Base-by-base conservation (phyloP, 1,140 invertebrate genomes). In the Anadara kagoshimensis region DNA sequence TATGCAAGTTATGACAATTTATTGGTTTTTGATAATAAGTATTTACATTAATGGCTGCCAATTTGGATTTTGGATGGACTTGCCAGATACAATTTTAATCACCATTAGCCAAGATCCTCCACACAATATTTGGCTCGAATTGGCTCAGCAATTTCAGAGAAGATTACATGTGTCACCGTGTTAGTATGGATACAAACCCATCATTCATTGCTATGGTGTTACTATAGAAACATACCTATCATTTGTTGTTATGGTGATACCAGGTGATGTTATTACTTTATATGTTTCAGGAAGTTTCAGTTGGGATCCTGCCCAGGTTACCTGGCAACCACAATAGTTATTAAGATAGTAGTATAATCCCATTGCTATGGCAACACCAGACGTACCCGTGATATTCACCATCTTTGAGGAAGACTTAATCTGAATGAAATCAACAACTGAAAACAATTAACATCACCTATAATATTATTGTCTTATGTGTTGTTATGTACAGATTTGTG, bases 331-430 rank as follows among this genome's bases (percentile, higher is more conserved):
- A 83, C 95, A 95, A 72, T 92, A 94, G 80, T 94, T 92, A 83
- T 96, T 97, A 22, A 98, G 88, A 85, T 96, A 98, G 84, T 96
- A 93, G 87, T 97, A 92, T 73, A 98, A 93, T 0, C 95, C 97
- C 92, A 94, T 94, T 0, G 95, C 91, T 0, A 93, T 94, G 0
- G 94, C 93, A 0, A 97, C 93, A 0, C 96, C 96, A 57, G 92
- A 92, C 18, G 91, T 94, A 1, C 92, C 96, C 24, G 81, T 85
- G 57, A 98, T 87, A 18, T 73, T 67, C 41, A 90, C 68, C 58
- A 64, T 69, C 8, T 66, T 67, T 41, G 75, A 68, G 62, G 73
- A 66, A 41, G 77, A 77, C 11, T 75, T 67, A n/a, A 85, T 47
- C 78, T 85, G 71, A 14, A 79, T 75, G 41, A 20, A 64, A 72